phyloP scores from a whole-genome alignment of 37 sponge, comb jelly and placozoan genomes.

The Axinella damicornis region DNA sequence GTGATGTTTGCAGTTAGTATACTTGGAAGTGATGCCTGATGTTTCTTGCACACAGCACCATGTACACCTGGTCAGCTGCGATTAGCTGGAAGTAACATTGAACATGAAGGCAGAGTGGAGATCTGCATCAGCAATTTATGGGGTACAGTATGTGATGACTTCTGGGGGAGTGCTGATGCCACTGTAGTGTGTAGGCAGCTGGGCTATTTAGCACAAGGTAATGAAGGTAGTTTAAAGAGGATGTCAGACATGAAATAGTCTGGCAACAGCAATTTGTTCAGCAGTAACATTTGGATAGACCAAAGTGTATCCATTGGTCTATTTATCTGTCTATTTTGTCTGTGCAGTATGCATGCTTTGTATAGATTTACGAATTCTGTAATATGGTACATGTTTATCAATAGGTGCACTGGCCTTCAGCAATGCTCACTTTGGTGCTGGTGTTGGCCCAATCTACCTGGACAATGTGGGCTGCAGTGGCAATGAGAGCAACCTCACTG shows the following conservation, averaged over 20 bases:
- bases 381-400: background rate
- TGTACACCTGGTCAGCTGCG: too few species aligned
- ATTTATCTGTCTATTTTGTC: too few species aligned
- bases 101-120: background rate
- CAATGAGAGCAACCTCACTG: background rate
- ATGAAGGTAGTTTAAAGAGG: too few species aligned
- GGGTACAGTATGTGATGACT: constrained; percentile 7
- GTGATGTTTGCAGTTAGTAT: too few species aligned
- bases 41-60: too few species aligned
- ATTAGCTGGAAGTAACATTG: background rate
- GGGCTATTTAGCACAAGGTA: background rate
- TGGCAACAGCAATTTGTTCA: too few species aligned
- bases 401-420: constrained; percentile 5
- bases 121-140: background rate
- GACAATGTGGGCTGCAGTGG: background rate
- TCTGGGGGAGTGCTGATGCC: background rate
- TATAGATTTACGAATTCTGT: too few species aligned
- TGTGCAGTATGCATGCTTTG: too few species aligned
- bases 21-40: too few species aligned
- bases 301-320: too few species aligned
- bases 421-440: constrained; percentile 14
- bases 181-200: background rate
- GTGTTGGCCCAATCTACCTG: background rate
- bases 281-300: too few species aligned
- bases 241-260: too few species aligned